These are phyloP conservation scores for Orycteropus afer DNA, from an alignment of 2,113 vertebrate species.

Conservation along the genomic window DNA sequence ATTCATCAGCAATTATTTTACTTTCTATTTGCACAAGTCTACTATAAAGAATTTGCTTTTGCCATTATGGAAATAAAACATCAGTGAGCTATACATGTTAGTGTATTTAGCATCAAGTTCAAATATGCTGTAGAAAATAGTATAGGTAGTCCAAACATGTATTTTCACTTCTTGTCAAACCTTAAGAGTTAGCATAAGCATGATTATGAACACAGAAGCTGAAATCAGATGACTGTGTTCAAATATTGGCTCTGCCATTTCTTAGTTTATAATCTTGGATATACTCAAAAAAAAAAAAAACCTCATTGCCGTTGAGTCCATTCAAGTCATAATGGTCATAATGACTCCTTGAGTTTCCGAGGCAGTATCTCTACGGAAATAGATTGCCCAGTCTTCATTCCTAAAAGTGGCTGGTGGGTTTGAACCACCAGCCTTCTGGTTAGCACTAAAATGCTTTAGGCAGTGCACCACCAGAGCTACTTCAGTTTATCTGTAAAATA, in stretches of 20 bases:
- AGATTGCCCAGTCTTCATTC: too few species aligned
- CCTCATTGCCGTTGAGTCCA: too few species aligned
- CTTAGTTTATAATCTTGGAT: background rate
- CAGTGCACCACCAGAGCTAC: too few species aligned
- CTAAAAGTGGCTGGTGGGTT: too few species aligned
- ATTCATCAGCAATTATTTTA: background rate
- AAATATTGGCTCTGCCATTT: background rate
- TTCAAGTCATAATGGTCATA: too few species aligned
- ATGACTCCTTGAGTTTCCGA: too few species aligned
- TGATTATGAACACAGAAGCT: background rate
- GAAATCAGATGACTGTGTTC: background rate
- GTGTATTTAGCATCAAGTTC: background rate
- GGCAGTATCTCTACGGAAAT: too few species aligned
- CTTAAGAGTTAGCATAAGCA: background rate
- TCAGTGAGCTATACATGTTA: background rate
- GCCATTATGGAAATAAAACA: background rate
- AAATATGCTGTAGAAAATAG: background rate
- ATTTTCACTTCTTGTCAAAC: background rate
- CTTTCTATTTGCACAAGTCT: background rate
- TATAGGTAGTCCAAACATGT: background rate
- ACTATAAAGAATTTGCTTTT: background rate
- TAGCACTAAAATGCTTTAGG: too few species aligned
- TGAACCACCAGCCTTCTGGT: too few species aligned
- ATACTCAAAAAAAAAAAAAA: too few species aligned
- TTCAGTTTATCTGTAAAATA: background rate